These are phyloP conservation scores for Ryuthela nishihirai DNA, from an alignment of 2,888 invertebrate genomes.

Conservation along the genomic window DNA sequence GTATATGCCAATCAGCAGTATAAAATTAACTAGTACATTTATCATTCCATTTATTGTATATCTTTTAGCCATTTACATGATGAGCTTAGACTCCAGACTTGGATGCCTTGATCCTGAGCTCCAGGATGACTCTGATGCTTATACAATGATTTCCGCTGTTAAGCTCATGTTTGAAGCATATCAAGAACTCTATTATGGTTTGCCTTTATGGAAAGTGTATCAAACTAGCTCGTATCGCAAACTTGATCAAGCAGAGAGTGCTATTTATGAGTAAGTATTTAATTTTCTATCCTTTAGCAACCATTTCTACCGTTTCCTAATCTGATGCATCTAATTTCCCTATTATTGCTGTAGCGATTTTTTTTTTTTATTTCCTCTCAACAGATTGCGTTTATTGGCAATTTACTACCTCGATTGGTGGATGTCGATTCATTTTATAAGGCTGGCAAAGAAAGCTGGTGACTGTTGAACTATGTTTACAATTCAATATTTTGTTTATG, in stretches of 20 bases:
- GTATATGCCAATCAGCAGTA: too few relatives aligned
- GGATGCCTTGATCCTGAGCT: slow-evolving; percentile 45
- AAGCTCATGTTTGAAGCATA: slow-evolving; percentile 46
- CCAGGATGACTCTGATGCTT: slow-evolving; percentile 41
- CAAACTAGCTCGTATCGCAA: slow-evolving; percentile 42
- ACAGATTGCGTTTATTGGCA: too few relatives aligned
- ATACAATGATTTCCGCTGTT: slow-evolving; percentile 46
- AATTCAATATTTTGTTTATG: too few relatives aligned
- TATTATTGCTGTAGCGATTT: too few relatives aligned
- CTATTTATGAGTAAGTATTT: slow-evolving; percentile 41
- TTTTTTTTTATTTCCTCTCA: too few relatives aligned
- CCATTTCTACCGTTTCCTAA: too few relatives aligned
- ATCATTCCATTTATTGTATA: not conserved
- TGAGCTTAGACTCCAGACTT: slow-evolving; percentile 49
- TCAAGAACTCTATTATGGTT: slow-evolving; percentile 46
- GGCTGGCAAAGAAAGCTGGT: too few relatives aligned
- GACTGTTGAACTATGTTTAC: too few relatives aligned
- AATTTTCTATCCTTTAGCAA: not conserved
- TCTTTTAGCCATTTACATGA: slow-evolving; percentile 46
- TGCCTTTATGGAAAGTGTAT: slow-evolving; percentile 46
- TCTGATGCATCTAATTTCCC: too few relatives aligned
- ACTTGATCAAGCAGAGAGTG: slow-evolving; percentile 41
- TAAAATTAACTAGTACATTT: too few relatives aligned
- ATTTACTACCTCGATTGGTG: too few relatives aligned
- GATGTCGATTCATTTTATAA: too few relatives aligned